phyloP scores from a whole-genome alignment of 1,140 invertebrate genomes.

The Gerris buenoi region DNA sequence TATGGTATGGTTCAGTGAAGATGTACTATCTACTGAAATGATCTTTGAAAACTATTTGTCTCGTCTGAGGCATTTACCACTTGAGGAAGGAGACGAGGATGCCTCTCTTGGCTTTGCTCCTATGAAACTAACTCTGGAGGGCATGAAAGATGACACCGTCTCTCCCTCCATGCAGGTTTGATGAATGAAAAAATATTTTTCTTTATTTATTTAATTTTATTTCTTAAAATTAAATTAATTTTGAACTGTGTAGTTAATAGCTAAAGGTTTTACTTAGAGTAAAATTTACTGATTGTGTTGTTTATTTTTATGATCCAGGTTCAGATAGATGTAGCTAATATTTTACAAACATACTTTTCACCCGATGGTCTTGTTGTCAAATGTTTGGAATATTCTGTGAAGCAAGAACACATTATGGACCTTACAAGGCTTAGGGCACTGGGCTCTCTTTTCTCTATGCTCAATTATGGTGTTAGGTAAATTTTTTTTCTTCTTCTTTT shows the following conservation, averaged over 20 bases:
- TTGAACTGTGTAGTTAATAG: too few species aligned
- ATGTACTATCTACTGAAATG: slow-evolving; percentile 96
- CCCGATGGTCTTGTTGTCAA: slow-evolving; percentile 84
- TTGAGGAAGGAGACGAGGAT: slow-evolving; percentile 86
- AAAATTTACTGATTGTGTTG: background rate
- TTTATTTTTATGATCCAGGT: slow-evolving; percentile 35
- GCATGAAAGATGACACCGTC: slow-evolving; percentile 50
- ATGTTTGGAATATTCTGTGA: slow-evolving; percentile 77
- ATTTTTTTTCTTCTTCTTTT: too few species aligned
- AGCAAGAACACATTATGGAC: slow-evolving; percentile 98
- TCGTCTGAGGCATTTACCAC: slow-evolving; percentile 68
- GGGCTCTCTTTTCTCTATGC: slow-evolving; percentile 91
- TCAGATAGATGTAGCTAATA: slow-evolving; percentile 74
- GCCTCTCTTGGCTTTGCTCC: slow-evolving; percentile 30
- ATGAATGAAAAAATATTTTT: too few species aligned
- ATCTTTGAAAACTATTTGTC: slow-evolving; percentile 93
- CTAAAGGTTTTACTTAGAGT: background rate
- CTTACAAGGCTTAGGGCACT: slow-evolving; percentile 88
- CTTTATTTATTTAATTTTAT: too few species aligned
- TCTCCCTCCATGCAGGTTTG: slow-evolving; percentile 60
- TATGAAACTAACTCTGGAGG: slow-evolving; percentile 32
- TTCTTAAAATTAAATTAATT: too few species aligned
- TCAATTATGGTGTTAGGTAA: slow-evolving; percentile 76
- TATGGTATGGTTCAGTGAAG: slow-evolving; percentile 98
- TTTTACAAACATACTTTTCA: slow-evolving; percentile 71